Evolutionary conservation across 2,113 vertebrate species (phyloP), one percentile per base, ranked within the genome.

Genomic region (Aptenodytes forsteri): DNA sequence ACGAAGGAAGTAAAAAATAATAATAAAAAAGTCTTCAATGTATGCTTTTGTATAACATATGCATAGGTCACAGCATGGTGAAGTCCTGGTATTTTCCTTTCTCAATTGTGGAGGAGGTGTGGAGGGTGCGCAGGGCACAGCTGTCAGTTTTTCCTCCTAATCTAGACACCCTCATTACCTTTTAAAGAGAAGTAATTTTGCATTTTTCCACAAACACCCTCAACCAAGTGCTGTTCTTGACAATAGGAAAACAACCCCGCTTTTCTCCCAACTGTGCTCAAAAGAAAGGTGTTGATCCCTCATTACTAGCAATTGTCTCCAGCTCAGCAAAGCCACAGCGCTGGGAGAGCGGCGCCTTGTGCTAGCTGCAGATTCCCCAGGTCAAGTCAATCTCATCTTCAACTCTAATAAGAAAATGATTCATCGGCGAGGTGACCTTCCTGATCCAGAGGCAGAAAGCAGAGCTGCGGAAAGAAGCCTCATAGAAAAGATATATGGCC

Each of bases 361-460:
- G 32, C 54, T 42, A 46, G 46, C 73, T 20, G 23, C 62, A 85
- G 17, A 76, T 47, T 91, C n/a, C 32, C 20, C 75, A 30, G 84
- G 87, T 85, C 65, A 89, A 79, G 73, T 50, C 59, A 90, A 77
- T 83, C 87, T 95, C 81, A 73, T 87, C 66, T 85, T 88, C 81
- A 83, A 66, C 61, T 61, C 58, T 70, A 94, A 85, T 73, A 91
- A 78, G 54, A 87, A 90, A 78, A 92, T 65, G 36, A 88, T 93
- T 92, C 30, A 90, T 78, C 0, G 0, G 4, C 0, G 3, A 80
- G 55, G 50, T 93, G 71, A 95, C 83, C 82, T 95, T 72, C 38
- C 75, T 82, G 71, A 56, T 87, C 38, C 55, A 92, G 29, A 94
- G 29, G 52, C 59, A 88, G 55, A 88, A 88, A 0, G 2, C 14